A percentile compares a stretch with the other conserved stretches of the same genome.
These are phyloP conservation scores for Protomyctophum bolini DNA, from an alignment of 2,113 vertebrate genomes.

Conservation along the genomic window DNA sequence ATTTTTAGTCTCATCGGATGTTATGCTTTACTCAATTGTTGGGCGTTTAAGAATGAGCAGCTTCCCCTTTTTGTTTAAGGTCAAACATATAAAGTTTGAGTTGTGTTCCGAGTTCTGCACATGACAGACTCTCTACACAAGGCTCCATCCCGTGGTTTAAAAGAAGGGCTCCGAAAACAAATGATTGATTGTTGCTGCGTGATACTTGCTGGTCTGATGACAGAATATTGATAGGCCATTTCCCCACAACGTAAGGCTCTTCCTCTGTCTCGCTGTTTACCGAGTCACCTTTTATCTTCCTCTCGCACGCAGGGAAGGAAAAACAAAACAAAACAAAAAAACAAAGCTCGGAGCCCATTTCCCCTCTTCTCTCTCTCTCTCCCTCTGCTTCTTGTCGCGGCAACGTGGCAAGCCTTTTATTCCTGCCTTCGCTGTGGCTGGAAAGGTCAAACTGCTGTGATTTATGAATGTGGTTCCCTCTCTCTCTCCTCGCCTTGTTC, in stretches of 20 bases:
- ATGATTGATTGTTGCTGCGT: background rate
- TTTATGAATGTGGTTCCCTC: slow-evolving; percentile 35
- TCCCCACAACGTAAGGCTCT: background rate
- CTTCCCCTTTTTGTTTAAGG: too few species aligned
- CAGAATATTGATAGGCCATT: slow-evolving; percentile 5
- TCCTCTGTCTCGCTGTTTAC: slow-evolving; percentile 5
- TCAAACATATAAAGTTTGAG: too few species aligned
- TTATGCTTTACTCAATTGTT: too few species aligned
- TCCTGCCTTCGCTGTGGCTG: slow-evolving; percentile 11
- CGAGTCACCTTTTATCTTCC: slow-evolving; percentile 11
- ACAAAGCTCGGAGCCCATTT: background rate
- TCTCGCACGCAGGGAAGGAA: background rate
- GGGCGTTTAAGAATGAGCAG: too few species aligned
- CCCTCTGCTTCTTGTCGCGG: background rate
- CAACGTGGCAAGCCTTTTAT: background rate
- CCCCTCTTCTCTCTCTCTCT: slow-evolving; percentile 4
- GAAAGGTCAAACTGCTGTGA: slow-evolving; percentile 48
- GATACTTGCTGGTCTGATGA: background rate
- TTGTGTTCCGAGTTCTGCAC: too few species aligned
- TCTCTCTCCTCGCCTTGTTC: background rate
- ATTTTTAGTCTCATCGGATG: too few species aligned
- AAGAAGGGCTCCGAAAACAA: background rate
- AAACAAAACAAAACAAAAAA: background rate
- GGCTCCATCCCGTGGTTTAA: background rate
- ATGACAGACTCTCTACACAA: too few species aligned